These are phyloP conservation scores for Chelonus insularis DNA, from an alignment of 1,140 invertebrate genomes.

Conservation along the genomic window DNA sequence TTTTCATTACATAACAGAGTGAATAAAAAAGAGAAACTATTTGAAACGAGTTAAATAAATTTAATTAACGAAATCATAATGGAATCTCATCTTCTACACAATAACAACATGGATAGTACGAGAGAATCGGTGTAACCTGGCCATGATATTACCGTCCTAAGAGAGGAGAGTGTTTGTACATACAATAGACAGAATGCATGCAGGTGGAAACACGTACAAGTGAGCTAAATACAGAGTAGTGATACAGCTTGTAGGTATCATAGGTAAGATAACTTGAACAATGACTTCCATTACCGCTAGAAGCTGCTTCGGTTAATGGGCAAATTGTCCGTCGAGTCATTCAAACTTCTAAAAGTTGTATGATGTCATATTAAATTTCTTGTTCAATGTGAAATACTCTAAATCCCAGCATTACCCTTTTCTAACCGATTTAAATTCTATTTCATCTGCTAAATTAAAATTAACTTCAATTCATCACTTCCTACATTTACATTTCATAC, in stretches of 20 bases:
- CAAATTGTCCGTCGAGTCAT: slow-evolving; percentile 54
- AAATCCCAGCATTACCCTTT: background rate
- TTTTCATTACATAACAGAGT: too few species aligned
- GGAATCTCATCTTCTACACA: slow-evolving; percentile 53
- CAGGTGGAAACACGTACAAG: background rate
- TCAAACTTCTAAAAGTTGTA: slow-evolving; percentile 44
- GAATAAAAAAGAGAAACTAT: too few species aligned
- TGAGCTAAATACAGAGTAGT: background rate
- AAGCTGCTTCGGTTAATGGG: slow-evolving; percentile 53
- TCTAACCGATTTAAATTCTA: background rate
- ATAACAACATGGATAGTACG: slow-evolving; percentile 46
- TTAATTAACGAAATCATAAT: too few species aligned
- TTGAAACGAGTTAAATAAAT: too few species aligned
- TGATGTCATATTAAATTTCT: background rate
- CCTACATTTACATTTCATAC: background rate
- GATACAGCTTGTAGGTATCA: slow-evolving; percentile 39
- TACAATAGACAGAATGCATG: background rate
- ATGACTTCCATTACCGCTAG: slow-evolving; percentile 55
- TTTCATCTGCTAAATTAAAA: too few species aligned
- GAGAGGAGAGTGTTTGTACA: slow-evolving; percentile 16
- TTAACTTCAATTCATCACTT: too few species aligned
- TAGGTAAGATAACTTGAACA: slow-evolving; percentile 56
- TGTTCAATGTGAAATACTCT: background rate
- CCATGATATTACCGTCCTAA: background rate
- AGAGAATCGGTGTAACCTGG: slow-evolving; percentile 32